phyloP scores from a whole-genome alignment of 2,113 vertebrate genomes.

The Dascyllus trimaculatus region DNA sequence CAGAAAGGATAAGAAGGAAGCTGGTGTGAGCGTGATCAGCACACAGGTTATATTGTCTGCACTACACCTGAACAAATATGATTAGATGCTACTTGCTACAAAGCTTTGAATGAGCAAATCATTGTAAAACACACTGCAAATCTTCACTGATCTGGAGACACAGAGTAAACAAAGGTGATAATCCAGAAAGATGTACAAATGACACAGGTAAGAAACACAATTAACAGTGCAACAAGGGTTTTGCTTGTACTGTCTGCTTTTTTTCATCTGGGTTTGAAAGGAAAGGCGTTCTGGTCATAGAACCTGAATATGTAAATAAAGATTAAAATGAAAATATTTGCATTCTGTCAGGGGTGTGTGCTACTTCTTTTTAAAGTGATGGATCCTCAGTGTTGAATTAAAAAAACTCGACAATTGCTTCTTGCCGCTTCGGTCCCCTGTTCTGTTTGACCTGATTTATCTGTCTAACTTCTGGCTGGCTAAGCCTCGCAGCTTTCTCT shows the following conservation, averaged over 20 bases:
- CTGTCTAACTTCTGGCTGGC: constrained; percentile 59
- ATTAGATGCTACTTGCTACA: no score
- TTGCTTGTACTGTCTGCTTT: not conserved
- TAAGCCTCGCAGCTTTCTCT: constrained; percentile 69
- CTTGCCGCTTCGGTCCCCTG: constrained; percentile 52
- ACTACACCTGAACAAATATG: no score
- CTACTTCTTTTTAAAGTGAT: not conserved
- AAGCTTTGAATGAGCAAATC: not conserved
- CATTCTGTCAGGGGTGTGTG: not conserved
- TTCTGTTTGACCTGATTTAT: constrained; percentile 74
- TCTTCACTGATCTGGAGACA: not conserved
- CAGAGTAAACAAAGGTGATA: no score
- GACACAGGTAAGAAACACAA: not conserved
- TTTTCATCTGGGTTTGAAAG: no score
- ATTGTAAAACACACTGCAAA: not conserved
- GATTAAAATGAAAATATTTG: not conserved
- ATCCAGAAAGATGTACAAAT: constrained; percentile 14
- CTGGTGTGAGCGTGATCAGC: no score
- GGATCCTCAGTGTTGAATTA: constrained; percentile 23
- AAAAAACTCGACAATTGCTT: constrained; percentile 16
- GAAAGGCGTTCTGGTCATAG: no score
- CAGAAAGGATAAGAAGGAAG: not conserved
- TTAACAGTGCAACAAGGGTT: not conserved
- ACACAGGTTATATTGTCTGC: no score
- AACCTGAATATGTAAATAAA: constrained; percentile 4